phyloP scores from a whole-genome alignment of 2,797 vertebrate species.

The Tamandua tetradactyla region DNA sequence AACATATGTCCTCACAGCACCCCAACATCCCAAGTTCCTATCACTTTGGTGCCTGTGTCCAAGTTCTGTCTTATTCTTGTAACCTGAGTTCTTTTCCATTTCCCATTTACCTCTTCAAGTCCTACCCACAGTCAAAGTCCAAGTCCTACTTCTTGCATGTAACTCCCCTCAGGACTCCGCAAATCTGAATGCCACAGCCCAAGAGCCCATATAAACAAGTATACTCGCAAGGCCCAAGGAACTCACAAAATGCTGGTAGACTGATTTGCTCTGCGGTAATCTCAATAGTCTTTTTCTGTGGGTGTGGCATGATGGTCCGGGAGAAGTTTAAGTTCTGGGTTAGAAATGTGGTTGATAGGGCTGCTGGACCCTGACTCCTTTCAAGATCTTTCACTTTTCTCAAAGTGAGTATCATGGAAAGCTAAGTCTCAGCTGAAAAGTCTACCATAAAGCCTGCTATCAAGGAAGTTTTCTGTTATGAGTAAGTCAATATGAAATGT shows the following conservation, averaged over 20 bases:
- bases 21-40: neutral
- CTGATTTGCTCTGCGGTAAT: neutral
- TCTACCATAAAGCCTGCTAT: neutral
- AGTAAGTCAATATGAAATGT: neutral
- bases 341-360: neutral
- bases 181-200: neutral
- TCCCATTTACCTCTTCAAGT: neutral
- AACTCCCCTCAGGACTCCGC: neutral
- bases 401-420: neutral
- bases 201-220: neutral
- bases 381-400: neutral
- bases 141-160: neutral
- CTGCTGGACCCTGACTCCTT: neutral
- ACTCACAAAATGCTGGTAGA: neutral
- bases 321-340: neutral
- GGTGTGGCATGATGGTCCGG: accelerated
- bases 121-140: neutral
- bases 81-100: neutral
- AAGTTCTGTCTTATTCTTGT: neutral
- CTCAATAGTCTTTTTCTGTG: neutral
- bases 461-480: neutral
- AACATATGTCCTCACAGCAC: accelerated
- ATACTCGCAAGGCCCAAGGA: neutral
- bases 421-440: neutral
- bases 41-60: neutral